A percentile compares a stretch with the other conserved stretches of the same genome.
Conservation (phyloP, 1,140 invertebrate genomes). For the Pogonus chalceus region DNA sequence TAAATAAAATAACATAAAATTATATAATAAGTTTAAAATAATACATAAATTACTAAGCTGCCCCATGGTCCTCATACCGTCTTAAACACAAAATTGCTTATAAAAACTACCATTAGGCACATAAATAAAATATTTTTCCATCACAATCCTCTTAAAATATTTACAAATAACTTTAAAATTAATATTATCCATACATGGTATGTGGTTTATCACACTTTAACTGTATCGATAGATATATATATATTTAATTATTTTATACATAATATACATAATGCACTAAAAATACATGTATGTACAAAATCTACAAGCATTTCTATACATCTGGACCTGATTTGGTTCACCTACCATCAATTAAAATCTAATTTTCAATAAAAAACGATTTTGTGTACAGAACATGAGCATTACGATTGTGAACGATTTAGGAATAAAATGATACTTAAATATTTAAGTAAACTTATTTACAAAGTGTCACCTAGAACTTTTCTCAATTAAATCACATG, state of each 20-base stretch:
- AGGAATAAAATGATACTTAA: too few relatives aligned
- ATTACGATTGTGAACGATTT: too few relatives aligned
- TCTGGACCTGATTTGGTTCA: too few relatives aligned
- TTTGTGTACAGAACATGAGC: too few relatives aligned
- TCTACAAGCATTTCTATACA: not conserved
- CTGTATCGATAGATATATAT: not conserved
- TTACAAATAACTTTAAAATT: not conserved
- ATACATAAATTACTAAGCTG: not conserved
- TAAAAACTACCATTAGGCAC: not conserved
- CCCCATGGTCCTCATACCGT: not conserved
- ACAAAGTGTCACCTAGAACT: too few relatives aligned
- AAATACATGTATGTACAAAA: not conserved
- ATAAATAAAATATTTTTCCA: not conserved
- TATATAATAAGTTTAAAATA: too few relatives aligned
- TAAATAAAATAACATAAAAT: not conserved
- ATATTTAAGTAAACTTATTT: too few relatives aligned
- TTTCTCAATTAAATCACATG: too few relatives aligned
- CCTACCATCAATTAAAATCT: too few relatives aligned
- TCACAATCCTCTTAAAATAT: not conserved
- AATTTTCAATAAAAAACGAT: too few relatives aligned
- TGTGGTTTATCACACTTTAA: not conserved
- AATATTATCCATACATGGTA: not conserved
- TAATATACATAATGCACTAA: not conserved
- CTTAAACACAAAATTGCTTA: not conserved
- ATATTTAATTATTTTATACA: not conserved